These are phyloP conservation scores for Melieria crassipennis DNA, from an alignment of 2,888 invertebrate species.

Conservation along the genomic window DNA sequence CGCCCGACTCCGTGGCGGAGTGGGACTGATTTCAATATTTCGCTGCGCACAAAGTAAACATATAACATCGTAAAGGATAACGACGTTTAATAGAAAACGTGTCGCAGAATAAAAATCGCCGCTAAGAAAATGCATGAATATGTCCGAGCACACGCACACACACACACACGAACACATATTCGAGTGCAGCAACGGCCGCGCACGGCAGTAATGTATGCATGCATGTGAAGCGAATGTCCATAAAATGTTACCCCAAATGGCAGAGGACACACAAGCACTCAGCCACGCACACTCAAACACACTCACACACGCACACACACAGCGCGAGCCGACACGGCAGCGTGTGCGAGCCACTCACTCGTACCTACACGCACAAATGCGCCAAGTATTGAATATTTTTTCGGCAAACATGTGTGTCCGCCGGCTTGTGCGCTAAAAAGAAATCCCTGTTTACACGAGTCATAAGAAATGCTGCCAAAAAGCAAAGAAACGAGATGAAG, in stretches of 20 bases:
- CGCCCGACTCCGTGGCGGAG: too few species aligned
- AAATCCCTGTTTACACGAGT: slow-evolving; percentile 22
- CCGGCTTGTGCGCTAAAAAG: background rate
- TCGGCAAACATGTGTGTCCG: too few species aligned
- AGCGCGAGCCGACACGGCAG: background rate
- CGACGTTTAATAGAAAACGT: slow-evolving; percentile 61
- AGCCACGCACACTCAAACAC: slow-evolving; percentile 15
- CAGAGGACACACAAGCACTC: background rate
- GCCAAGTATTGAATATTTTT: too few species aligned
- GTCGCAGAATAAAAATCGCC: slow-evolving; percentile 62
- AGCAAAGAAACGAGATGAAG: background rate
- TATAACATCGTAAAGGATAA: slow-evolving; percentile 32
- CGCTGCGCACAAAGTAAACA: slow-evolving; percentile 27
- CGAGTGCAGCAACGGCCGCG: slow-evolving; percentile 1
- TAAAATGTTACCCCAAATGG: slow-evolving; percentile 33
- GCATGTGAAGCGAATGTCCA: slow-evolving; percentile 38
- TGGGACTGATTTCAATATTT: too few species aligned
- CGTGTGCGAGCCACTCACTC: too few species aligned
- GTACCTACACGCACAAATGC: too few species aligned
- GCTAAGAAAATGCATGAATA: slow-evolving; percentile 60
- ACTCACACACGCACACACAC: background rate
- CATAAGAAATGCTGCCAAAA: slow-evolving; percentile 22
- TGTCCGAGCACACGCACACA: slow-evolving; percentile 15
- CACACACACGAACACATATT: background rate
- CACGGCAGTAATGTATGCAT: slow-evolving; percentile 29